Conservation (phyloP, 2,888 invertebrate species). For the Andrena dorsata region DNA sequence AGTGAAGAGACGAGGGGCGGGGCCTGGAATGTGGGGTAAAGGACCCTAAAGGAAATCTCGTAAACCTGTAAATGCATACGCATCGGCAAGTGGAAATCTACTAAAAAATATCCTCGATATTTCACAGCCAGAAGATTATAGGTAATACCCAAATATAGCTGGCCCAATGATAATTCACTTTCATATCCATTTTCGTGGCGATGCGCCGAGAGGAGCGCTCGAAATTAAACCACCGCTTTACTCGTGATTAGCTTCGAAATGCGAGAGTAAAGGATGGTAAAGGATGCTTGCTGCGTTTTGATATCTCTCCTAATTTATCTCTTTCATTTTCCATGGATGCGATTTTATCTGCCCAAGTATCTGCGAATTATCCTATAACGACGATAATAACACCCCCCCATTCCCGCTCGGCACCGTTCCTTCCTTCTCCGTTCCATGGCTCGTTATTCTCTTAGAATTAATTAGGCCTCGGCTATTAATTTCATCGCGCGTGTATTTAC, state of each 20-base stretch:
- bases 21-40: constrained; percentile 31
- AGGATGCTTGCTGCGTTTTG: constrained; percentile 34
- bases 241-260: constrained; percentile 10
- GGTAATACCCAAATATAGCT: no score
- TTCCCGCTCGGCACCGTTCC: not conserved
- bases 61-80: constrained; percentile 27
- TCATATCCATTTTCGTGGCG: not conserved
- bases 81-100: not conserved
- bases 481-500: not conserved
- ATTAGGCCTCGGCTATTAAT: constrained; percentile 42
- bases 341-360: constrained; percentile 57
- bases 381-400: constrained; percentile 3
- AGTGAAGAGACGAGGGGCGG: constrained; percentile 11
- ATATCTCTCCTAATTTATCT: constrained; percentile 64
- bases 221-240: not conserved
- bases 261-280: not conserved
- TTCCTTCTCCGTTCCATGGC: constrained; percentile 2
- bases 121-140: no score
- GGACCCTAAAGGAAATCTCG: constrained; percentile 31
- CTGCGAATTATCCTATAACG: constrained; percentile 45
- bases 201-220: not conserved
- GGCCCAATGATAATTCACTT: not conserved
- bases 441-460: constrained; percentile 38
- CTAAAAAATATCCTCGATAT: no score
- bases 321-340: constrained; percentile 6